Evolutionary conservation across 2,888 invertebrate genomes (phyloP).

Genomic region (Plebejus argus): DNA sequence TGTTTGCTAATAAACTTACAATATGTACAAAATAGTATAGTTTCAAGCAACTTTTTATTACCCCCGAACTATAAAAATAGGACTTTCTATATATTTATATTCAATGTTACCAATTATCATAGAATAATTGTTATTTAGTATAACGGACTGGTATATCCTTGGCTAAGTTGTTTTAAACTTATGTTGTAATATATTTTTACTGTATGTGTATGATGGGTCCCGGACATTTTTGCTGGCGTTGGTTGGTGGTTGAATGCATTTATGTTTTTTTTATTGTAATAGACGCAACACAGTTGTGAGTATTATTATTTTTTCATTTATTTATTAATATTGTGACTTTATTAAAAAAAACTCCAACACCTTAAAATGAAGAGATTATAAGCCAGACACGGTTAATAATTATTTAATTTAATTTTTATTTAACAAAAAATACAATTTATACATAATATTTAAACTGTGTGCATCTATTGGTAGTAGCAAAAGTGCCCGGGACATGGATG

Average conservation of each 20-base stretch:
- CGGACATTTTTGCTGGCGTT: slow-evolving; percentile 28
- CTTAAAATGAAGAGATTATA: background rate
- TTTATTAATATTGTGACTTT: background rate
- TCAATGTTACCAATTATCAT: slow-evolving; percentile 20
- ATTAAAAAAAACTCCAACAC: background rate
- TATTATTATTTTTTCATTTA: background rate
- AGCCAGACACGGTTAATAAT: background rate
- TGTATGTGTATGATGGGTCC: slow-evolving; percentile 32
- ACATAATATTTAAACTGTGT: slow-evolving; percentile 6
- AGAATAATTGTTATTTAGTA: slow-evolving; percentile 36
- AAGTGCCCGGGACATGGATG: slow-evolving; percentile 15
- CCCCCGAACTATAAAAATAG: background rate
- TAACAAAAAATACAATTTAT: slow-evolving; percentile 2
- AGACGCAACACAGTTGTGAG: background rate
- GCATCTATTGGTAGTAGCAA: background rate
- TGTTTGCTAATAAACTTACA: background rate
- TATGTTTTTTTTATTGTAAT: slow-evolving; percentile 29
- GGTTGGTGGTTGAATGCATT: slow-evolving; percentile 28
- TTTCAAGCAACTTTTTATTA: background rate
- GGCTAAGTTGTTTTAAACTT: slow-evolving; percentile 39
- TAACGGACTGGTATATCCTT: slow-evolving; percentile 44
- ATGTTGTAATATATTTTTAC: slow-evolving; percentile 39
- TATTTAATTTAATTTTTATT: background rate
- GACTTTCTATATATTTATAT: slow-evolving; percentile 22
- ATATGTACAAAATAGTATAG: background rate